Conservation (phyloP, 2,888 invertebrate genomes). For the Cartodere bifasciata region DNA sequence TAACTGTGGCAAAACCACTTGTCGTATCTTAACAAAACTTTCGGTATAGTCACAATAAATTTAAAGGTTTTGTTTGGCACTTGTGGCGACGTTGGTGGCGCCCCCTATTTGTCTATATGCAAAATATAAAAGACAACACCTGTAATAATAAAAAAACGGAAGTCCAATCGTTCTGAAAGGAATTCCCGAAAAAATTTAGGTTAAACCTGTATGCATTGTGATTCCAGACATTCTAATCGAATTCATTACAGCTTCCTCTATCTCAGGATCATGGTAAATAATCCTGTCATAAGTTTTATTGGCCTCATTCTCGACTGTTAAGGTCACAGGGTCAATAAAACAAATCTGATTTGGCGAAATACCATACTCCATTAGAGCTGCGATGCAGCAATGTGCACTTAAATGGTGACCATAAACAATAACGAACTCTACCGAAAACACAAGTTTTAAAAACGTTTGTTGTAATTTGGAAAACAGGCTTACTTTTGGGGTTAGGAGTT, state of each 20-base stretch:
- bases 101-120: no score
- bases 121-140: no score
- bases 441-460: neutral
- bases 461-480: neutral
- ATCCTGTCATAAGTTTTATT: conserved; percentile 9
- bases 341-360: conserved; percentile 43
- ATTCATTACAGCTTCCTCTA: conserved; percentile 39
- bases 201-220: conserved; percentile 34
- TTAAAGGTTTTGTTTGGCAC: no score
- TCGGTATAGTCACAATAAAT: no score
- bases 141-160: no score
- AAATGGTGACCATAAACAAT: conserved; percentile 57
- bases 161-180: no score
- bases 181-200: no score
- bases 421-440: conserved; percentile 29
- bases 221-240: conserved; percentile 30
- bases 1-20: no score
- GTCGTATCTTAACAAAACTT: no score
- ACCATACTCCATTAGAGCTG: conserved; percentile 47
- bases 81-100: no score
- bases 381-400: conserved; percentile 52
- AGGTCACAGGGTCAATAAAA: conserved; percentile 11
- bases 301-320: conserved; percentile 11
- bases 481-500: neutral
- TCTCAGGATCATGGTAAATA: conserved; percentile 31